Evolutionary conservation across 1,140 invertebrate genomes (phyloP), one percentile per base, ranked within the genome.

Genomic region (Leptinotarsa texana): DNA sequence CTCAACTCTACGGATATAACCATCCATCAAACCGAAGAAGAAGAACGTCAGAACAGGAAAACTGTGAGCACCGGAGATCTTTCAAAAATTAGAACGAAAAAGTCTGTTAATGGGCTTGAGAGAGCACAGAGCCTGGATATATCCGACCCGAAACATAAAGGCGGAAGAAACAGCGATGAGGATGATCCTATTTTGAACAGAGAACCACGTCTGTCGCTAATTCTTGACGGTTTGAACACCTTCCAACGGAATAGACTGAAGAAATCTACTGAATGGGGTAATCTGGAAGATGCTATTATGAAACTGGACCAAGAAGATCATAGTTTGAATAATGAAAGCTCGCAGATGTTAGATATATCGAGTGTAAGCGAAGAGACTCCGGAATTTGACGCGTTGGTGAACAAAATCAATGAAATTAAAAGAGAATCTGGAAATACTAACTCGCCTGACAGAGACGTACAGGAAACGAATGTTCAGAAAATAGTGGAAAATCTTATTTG

Each of bases 121-220:
- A 88, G 94, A 75, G 93, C 94, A 0, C 92, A 95, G 80, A 95
- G 93, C 78, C 84, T 95, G 13, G 94, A 95, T 75, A 91, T 95
- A 82, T 91, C 91, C 17, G 92, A 93, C 61, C 33, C 33, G 11
- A 42, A 42, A 42, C 91, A 92, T 77, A 87, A 92, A 57, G 92
- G 92, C 84, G 69, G 85, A 84, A 77, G 75, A 78, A 77, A 74
- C 74, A 80, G 77, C 8, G 83, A 83, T 15, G 82, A 85, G 15
- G 83, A 82, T 73, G 82, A 82, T 66, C 73, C 75, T 4, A 65
- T 85, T 42, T 79, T 84, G 21, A 79, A 80, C 69, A 90, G 91
- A 79, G 92, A 93, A 86, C 91, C 85, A 74, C 87, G 87, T 83
- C 86, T 89, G 47, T 90, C 89, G 63, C 81, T 89, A 13, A 89